Evolutionary conservation across 2,797 vertebrate species (phyloP), one percentile per base, ranked within the genome.

Genomic region (Enteromius anoplus): DNA sequence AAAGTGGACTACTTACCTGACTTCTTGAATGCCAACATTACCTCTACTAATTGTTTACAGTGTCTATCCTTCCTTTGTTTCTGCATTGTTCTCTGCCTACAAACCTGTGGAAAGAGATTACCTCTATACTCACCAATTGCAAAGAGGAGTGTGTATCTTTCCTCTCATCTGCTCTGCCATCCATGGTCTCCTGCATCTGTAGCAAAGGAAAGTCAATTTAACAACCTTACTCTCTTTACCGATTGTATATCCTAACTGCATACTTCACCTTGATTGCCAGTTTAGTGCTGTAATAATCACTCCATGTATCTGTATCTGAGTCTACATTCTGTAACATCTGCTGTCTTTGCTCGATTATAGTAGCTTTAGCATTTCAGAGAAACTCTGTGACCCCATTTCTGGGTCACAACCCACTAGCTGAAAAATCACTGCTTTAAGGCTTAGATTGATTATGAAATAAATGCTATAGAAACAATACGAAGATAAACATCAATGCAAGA

Each of bases 381-480:
- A 21, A 37, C 34, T 34, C 29, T 34, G 62, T 34, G 29, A 32
- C 26, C 29, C 14, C 29, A 34, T 34, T 17, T 65, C 29, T 34
- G 62, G 62, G 29, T 7, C 62, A 65, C 64, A 65, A 65, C 15
- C 3, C 15, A 66, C 15, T 14, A 34, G 15, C 32, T 65, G 29
- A 26, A 32, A 34, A 65, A 65, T 19, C 15, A 34, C 64, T 60
- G 14, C 15, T 49, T 51, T 8, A 32, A 19, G 21, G 32, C 14
- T 75, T 58, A 58, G 12, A 40, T 12, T 75, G 51, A 10, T 58
- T 75, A 5, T 58, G 73, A 75, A 14, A 73, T 53, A n/a, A 49
- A 7, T 75, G 23, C 14, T 45, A 29, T 26, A 29, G 23, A 40
- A 62, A 21, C 15, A n/a, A 62, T 17, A 62, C 23, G 0, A 62